A percentile compares a stretch with the other conserved stretches of the same genome.
These are phyloP conservation scores for Paracanthobrama guichenoti DNA, from an alignment of 2,113 vertebrate species.

Conservation along the genomic window DNA sequence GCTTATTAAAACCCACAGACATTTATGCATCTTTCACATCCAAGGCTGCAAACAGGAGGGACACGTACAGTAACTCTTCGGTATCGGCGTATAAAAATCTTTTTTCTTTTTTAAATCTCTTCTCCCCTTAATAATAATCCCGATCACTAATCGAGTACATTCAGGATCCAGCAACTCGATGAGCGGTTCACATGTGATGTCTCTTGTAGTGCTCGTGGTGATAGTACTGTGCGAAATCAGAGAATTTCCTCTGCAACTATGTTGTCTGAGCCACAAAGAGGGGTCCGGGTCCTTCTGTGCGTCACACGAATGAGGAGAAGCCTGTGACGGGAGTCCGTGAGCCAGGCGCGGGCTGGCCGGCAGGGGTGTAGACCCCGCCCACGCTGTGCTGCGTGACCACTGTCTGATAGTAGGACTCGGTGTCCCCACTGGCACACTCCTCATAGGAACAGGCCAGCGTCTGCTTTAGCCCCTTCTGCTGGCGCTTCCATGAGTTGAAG, in stretches of 20 bases:
- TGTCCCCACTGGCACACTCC: conserved; percentile 79
- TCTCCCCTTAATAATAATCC: conserved; percentile 7
- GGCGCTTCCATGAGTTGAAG: conserved; percentile 94
- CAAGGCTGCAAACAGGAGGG: conserved; percentile 28
- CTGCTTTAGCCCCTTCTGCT: conserved; percentile 75
- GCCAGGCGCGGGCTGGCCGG: conserved; percentile 82
- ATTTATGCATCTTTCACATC: conserved; percentile 24
- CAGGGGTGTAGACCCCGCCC: conserved; percentile 86
- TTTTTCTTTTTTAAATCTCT: not conserved
- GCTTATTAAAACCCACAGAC: conserved; percentile 17
- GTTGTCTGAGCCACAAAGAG: conserved; percentile 26
- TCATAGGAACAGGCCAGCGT: conserved; percentile 81
- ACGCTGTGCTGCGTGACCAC: conserved; percentile 95
- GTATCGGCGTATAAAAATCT: conserved; percentile 30
- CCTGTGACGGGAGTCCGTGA: conserved; percentile 92
- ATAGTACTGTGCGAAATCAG: conserved; percentile 49
- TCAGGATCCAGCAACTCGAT: conserved; percentile 35
- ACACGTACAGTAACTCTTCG: conserved; percentile 34
- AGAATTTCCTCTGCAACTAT: conserved; percentile 43
- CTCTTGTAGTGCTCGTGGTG: conserved; percentile 48
- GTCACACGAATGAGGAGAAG: conserved; percentile 97
- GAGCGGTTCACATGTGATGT: conserved; percentile 21
- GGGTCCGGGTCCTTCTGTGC: not conserved
- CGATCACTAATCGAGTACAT: conserved; percentile 36
- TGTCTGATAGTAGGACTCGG: conserved; percentile 87